A percentile compares a stretch with the other conserved stretches of the same genome.
These are phyloP conservation scores for Autographa pulchrina DNA, from an alignment of 2,888 invertebrate genomes.

Conservation along the genomic window DNA sequence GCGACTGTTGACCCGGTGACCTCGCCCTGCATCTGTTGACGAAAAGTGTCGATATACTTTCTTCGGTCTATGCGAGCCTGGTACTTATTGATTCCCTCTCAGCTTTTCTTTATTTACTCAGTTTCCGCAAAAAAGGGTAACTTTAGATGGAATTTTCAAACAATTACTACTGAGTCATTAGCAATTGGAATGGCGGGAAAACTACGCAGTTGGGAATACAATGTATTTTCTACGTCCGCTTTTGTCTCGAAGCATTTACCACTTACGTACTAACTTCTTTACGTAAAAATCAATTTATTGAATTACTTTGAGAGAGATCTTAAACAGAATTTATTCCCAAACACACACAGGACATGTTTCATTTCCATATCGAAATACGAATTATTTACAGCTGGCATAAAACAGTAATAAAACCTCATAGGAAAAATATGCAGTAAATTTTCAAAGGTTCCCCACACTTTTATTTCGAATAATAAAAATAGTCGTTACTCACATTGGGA, in stretches of 20 bases:
- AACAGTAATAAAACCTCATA: background rate
- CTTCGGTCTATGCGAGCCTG: constrained; percentile 59
- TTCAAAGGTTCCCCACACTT: background rate
- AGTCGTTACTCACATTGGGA: constrained; percentile 34
- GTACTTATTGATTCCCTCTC: constrained; percentile 51
- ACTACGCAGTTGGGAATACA: constrained; percentile 4
- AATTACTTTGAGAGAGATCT: background rate
- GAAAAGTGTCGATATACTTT: constrained; percentile 60
- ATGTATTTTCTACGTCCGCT: background rate
- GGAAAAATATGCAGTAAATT: background rate
- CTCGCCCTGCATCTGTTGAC: constrained; percentile 66
- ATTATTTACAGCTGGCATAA: constrained; percentile 3
- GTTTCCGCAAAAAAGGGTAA: background rate
- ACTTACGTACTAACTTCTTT: background rate
- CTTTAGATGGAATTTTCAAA: constrained; percentile 2
- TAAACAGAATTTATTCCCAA: background rate
- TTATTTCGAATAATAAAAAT: constrained; percentile 15
- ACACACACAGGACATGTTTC: background rate
- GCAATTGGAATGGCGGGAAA: too few relatives aligned
- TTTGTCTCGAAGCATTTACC: background rate
- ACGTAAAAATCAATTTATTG: background rate
- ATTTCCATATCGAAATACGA: background rate
- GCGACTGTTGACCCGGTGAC: constrained; percentile 69
- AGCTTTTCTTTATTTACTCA: background rate
- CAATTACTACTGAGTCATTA: background rate